These are phyloP conservation scores for Chloropsis hardwickii DNA, from an alignment of 2,113 vertebrate species.

Conservation along the genomic window DNA sequence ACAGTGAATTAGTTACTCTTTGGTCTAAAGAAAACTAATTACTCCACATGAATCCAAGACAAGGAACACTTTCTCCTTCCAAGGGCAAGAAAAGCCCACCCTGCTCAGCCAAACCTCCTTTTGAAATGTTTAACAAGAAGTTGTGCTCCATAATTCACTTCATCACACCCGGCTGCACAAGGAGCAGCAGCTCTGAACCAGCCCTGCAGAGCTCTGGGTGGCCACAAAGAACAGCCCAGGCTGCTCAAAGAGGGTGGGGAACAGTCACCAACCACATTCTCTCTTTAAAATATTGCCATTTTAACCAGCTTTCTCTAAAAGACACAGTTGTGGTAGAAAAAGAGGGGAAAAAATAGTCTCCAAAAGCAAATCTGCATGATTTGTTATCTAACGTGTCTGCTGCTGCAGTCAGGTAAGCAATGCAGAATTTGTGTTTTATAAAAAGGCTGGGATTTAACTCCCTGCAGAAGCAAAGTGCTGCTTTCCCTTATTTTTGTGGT, in stretches of 20 bases:
- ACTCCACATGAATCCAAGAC: background rate
- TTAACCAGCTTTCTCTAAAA: background rate
- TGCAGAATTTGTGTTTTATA: background rate
- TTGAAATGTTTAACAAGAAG: background rate
- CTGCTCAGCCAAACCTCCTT: background rate
- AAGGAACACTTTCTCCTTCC: background rate
- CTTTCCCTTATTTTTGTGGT: background rate
- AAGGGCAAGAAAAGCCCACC: background rate
- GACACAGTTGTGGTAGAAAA: background rate
- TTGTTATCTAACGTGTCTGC: background rate
- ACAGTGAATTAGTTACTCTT: background rate
- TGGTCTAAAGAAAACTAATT: background rate
- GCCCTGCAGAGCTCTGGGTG: background rate
- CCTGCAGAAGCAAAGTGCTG: background rate
- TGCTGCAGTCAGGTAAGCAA: background rate
- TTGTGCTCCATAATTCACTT: background rate
- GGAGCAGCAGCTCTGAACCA: background rate
- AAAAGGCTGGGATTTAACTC: background rate
- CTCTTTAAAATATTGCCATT: background rate
- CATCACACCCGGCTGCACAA: background rate
- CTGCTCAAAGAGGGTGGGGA: background rate
- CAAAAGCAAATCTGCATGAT: background rate
- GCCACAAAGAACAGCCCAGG: background rate
- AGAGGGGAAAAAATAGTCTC: fast-evolving
- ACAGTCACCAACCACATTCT: background rate